Evolutionary conservation across 2,113 vertebrate species (phyloP).

Genomic region (Willisornis vidua): DNA sequence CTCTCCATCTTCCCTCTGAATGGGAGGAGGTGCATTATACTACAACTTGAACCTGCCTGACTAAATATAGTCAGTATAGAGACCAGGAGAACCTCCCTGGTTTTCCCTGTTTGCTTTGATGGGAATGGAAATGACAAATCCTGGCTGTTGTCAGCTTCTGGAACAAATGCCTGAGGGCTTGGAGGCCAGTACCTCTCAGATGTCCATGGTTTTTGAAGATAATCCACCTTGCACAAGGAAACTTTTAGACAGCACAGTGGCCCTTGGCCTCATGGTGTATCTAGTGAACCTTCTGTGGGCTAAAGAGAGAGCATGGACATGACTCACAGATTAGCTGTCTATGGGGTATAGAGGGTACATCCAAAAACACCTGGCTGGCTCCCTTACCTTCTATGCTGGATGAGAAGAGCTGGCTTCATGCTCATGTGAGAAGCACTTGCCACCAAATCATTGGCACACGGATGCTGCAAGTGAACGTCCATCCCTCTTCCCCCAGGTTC

Average conservation of each 20-base stretch:
- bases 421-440: neutral
- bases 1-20: neutral
- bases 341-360: neutral
- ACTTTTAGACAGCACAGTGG: neutral
- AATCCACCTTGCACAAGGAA: neutral
- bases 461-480: neutral
- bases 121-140: neutral
- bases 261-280: neutral
- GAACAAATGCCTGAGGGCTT: neutral
- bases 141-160: neutral
- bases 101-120: neutral
- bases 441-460: fast-evolving
- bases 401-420: neutral
- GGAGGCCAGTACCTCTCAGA: neutral
- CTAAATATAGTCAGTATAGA: neutral
- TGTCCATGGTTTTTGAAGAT: neutral
- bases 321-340: neutral
- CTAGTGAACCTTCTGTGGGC: neutral
- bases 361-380: neutral
- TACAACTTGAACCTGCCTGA: neutral
- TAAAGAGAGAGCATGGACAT: neutral
- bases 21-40: neutral
- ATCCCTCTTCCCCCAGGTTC: neutral
- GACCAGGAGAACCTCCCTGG: neutral
- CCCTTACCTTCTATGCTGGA: neutral